Percentiles rank a stretch among this genome's conserved stretches.
Conservation (phyloP, 2,113 vertebrate species). For the Semicossyphus pulcher region DNA sequence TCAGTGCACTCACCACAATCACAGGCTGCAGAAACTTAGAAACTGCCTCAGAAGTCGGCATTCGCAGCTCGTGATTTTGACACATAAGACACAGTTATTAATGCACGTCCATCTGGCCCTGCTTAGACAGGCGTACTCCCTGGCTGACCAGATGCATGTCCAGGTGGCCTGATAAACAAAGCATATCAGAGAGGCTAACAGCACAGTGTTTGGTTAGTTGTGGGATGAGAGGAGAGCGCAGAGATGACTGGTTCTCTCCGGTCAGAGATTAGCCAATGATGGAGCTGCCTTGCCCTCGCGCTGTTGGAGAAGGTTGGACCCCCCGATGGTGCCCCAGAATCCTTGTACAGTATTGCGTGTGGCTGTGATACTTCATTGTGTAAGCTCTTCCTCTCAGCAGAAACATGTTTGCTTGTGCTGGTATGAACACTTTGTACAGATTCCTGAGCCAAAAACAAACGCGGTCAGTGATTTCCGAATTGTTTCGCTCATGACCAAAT, state of each 20-base stretch:
- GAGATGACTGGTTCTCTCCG: conserved; percentile 67
- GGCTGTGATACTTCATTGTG: conserved; percentile 76
- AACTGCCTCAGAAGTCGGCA: conserved; percentile 29
- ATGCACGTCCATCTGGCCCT: conserved; percentile 75
- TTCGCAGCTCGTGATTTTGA: conserved; percentile 44
- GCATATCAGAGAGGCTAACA: conserved; percentile 63
- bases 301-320: conserved; percentile 62
- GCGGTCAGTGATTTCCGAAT: conserved; percentile 72
- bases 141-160: conserved; percentile 74
- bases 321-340: conserved; percentile 73
- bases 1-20: conserved; percentile 9
- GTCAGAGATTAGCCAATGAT: conserved; percentile 68
- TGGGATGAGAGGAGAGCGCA: conserved; percentile 59
- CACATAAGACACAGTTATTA: conserved; percentile 63
- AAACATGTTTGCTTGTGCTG: conserved; percentile 82
- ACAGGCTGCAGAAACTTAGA: conserved; percentile 14
- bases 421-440: conserved; percentile 81
- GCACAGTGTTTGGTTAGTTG: conserved; percentile 70
- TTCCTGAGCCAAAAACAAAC: conserved; percentile 68
- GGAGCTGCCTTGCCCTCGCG: conserved; percentile 46
- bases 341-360: conserved; percentile 71
- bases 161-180: conserved; percentile 80
- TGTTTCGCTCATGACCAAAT: conserved; percentile 44
- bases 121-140: conserved; percentile 61
- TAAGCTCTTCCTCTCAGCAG: conserved; percentile 70